Evolutionary conservation across 2,888 invertebrate species (phyloP).

Genomic region (Morpho deidamia): DNA sequence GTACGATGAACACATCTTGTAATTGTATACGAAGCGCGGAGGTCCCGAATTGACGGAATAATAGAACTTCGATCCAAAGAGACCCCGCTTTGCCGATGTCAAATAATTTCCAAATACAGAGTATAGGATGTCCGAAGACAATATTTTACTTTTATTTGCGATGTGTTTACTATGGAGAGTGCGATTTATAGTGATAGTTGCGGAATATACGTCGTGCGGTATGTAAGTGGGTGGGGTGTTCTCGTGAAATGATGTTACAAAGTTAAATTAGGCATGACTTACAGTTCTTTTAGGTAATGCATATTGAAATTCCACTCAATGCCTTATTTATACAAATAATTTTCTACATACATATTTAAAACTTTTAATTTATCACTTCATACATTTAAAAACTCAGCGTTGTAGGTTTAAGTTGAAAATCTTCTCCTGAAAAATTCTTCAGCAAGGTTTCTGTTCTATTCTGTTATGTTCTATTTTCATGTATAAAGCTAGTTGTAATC

Average conservation of each 20-base stretch:
- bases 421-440: too few species aligned
- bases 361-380: too few species aligned
- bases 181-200: slow-evolving; percentile 6
- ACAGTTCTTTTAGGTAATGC: neutral
- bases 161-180: slow-evolving; percentile 11
- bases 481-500: too few species aligned
- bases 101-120: slow-evolving; percentile 21
- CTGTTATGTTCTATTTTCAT: too few species aligned
- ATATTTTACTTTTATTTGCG: slow-evolving; percentile 15
- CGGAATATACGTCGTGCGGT: neutral
- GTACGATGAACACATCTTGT: slow-evolving; percentile 69
- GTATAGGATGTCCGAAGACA: slow-evolving; percentile 16
- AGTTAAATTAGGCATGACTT: slow-evolving; percentile 7
- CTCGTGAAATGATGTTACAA: neutral
- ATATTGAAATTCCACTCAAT: too few species aligned
- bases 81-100: slow-evolving; percentile 17
- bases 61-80: slow-evolving; percentile 38
- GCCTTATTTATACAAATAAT: too few species aligned
- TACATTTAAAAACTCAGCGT: too few species aligned
- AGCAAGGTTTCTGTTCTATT: too few species aligned
- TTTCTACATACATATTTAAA: too few species aligned
- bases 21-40: slow-evolving; percentile 57
- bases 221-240: slow-evolving; percentile 1
- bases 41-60: slow-evolving; percentile 69
- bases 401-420: too few species aligned